Evolutionary conservation across 1,140 invertebrate genomes (phyloP), one percentile per base, ranked within the genome.

Genomic region (Leptopilina boulardi): DNA sequence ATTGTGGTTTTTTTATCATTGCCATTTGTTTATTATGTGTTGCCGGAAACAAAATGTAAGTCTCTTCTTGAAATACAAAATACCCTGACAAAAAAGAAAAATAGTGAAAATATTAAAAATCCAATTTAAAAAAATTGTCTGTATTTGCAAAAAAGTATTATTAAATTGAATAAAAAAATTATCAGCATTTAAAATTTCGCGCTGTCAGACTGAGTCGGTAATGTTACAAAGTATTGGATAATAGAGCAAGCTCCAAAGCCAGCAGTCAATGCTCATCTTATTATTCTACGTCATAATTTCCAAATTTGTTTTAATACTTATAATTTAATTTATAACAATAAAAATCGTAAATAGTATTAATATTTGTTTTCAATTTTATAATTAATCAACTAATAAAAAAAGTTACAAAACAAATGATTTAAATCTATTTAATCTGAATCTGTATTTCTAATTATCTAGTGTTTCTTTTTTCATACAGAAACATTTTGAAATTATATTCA

Each of bases 11-110:
- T 92, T 15, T 41, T 91, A 15, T 92, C 91, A 0, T 83, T 92
- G 23, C 84, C 93, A 0, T 92, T 93, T 70, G 88, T 93, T 6
- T 92, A 89, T 41, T 90, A 92, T 44, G 90, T 92, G 34, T 85
- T 95, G 15, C 92, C 93, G 0, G 94, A 95, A 85, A 95, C 94
- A 0, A 94, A 93, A 80, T 93, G 94, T 0, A 93, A 92, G 77
- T 92, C 87, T 13, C 82, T 94, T 0, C 89, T 93, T 41, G 93
- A 94, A 82, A 93, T 94, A 47, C 91, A 92, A 79, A 84, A 84
- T 34, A 0, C 3, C 15, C 26, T 30, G 10, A 15, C 26, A 6
- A 30, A n/a, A 15, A 66, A 66, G 3, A 66, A 18, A 66, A 30
- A 34, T 9, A 19, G 2, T 3, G 26, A 66, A 66, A 66, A 1